Evolutionary conservation across 2,888 invertebrate genomes (phyloP), one percentile per base, ranked within the genome.

Genomic region (Deilephila elpenor): DNA sequence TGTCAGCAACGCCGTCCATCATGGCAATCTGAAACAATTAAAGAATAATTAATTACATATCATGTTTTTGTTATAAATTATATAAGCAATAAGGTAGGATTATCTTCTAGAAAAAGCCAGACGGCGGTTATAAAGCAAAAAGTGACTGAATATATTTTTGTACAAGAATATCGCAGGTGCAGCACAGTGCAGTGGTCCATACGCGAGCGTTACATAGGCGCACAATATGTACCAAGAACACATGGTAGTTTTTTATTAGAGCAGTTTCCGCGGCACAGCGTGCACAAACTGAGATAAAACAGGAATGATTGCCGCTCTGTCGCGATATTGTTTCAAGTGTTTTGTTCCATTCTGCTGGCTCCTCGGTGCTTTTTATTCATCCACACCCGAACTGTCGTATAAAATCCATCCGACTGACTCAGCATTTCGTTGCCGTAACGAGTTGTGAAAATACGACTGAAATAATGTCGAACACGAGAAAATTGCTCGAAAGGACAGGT

Each of bases 241-340:
- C 85, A 87, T 86, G 86, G 87, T 89, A 90, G 91, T 92, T 93
- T 94, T 93, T 93, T 93, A 93, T 93, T 91, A 88, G 89, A 85
- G 85, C 89, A 87, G 92, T 91, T 91, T 90, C 91, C 92, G 91
- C 85, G 86, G 87, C 89, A 84, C 86, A 86, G 90, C 90, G 91
- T 93, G 94, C 89, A 88, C 93, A 92, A 93, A 93, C 93, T 91
- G 88, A 90, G 93, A 94, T 94, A 94, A 93, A 93, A 92, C 91
- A 90, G 90, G 89, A 93, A 92, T 92, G 92, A 93, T 93, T 91
- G 93, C 93, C 91, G 91, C 91, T 89, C 89, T 90, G 89, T 89
- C 90, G 89, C 88, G 92, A 93, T 93, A 93, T 91, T 93, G 91
- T 93, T 93, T 89, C 89, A 89, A 92, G 91, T 90, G 89, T 91